These are phyloP conservation scores for Apaloderma vittatum DNA, from an alignment of 2,113 vertebrate genomes.

Conservation along the genomic window DNA sequence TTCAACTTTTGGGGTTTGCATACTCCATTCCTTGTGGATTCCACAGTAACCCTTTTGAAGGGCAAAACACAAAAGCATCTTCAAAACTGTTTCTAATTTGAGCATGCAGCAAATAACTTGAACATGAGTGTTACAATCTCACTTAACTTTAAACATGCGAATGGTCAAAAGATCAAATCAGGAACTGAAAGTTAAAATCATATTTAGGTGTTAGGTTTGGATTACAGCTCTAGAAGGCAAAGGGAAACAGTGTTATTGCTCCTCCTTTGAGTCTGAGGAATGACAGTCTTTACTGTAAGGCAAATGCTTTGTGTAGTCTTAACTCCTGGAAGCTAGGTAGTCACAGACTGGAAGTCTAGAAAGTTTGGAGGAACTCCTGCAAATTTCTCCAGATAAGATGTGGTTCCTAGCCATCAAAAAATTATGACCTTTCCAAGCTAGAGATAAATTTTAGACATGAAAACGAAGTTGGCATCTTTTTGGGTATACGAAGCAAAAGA, in stretches of 20 bases:
- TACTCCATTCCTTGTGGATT: not conserved
- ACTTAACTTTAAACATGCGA: not conserved
- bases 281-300: not conserved
- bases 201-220: not conserved
- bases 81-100: not conserved
- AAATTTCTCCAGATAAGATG: conserved; percentile 54
- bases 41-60: not conserved
- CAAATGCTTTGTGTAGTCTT: not conserved
- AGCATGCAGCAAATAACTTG: not conserved
- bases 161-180: not conserved
- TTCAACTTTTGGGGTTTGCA: not conserved
- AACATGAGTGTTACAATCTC: not conserved
- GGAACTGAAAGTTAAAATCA: not conserved
- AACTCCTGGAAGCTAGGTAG: not conserved
- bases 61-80: not conserved
- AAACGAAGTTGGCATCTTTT: conserved; percentile 29
- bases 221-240: not conserved
- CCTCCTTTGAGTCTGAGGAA: not conserved
- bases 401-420: conserved; percentile 12
- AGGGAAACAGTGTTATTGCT: not conserved
- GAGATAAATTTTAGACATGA: conserved; percentile 37
- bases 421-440: conserved; percentile 26
- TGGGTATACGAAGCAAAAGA: conserved; percentile 44
- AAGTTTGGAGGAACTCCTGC: conserved; percentile 21
- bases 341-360: conserved; percentile 17